Conservation (phyloP, 2,888 invertebrate genomes). For the Ditylenchus weischeri region DNA sequence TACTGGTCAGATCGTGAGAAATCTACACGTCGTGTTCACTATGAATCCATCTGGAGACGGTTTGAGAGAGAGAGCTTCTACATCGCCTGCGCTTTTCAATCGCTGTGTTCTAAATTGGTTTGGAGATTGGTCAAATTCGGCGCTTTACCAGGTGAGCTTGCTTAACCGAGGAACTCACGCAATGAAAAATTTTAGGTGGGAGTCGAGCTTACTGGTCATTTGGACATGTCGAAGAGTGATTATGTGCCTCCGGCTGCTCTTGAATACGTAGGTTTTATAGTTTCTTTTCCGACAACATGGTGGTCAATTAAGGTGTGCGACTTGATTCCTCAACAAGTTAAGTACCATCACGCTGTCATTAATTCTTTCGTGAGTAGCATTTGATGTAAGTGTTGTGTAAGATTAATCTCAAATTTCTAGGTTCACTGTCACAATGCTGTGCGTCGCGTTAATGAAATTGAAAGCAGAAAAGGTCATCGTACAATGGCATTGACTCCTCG, state of each 20-base stretch:
- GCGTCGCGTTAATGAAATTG: conserved; percentile 79
- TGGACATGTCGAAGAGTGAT: conserved; percentile 82
- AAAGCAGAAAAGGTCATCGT: conserved; percentile 80
- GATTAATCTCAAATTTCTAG: background rate
- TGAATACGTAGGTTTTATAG: conserved; percentile 67
- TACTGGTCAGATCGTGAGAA: conserved; percentile 94
- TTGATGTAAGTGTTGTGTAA: background rate
- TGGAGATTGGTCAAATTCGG: conserved; percentile 97
- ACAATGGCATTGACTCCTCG: conserved; percentile 96
- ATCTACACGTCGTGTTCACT: conserved; percentile 98
- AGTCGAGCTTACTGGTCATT: conserved; percentile 88
- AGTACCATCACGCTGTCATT: conserved; percentile 73
- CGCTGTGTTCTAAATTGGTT: conserved; percentile 99
- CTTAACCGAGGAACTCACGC: conserved; percentile 3
- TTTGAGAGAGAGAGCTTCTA: conserved; percentile 93
- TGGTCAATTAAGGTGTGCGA: conserved; percentile 65
- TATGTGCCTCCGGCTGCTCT: conserved; percentile 86
- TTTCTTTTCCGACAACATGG: background rate
- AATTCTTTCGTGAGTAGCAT: conserved; percentile 72
- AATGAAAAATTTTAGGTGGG: conserved; percentile 64
- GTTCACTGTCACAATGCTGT: conserved; percentile 97
- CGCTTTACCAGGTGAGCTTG: conserved; percentile 60
- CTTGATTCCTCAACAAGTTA: conserved; percentile 45
- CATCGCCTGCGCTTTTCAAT: conserved; percentile 97
- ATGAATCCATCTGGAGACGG: conserved; percentile 99